Evolutionary conservation across 1,140 invertebrate genomes (phyloP).

Genomic region (Drosophila seguyi): DNA sequence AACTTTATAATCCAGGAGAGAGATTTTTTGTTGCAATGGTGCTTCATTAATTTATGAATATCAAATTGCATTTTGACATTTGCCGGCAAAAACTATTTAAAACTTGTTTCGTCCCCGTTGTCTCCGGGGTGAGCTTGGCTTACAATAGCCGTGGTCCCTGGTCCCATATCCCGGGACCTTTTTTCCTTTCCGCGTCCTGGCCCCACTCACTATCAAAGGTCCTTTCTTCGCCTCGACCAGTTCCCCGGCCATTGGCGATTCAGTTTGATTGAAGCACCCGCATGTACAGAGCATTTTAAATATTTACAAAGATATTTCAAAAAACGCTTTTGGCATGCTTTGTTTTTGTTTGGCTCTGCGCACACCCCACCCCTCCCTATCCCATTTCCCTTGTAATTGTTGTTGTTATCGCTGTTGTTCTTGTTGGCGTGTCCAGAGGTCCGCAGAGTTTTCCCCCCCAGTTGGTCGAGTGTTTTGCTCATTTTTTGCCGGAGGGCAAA

Average conservation of each 20-base stretch:
- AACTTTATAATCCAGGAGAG: constrained; percentile 58
- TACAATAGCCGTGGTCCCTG: constrained; percentile 29
- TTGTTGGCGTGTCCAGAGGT: constrained; percentile 45
- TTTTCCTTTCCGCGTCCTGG: constrained; percentile 1
- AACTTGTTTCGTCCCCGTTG: constrained; percentile 55
- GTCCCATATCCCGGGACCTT: constrained; percentile 22
- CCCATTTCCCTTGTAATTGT: constrained; percentile 44
- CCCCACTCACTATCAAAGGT: constrained; percentile 18
- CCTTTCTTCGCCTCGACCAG: constrained; percentile 25
- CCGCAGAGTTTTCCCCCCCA: constrained; percentile 37
- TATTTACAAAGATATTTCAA: constrained; percentile 84
- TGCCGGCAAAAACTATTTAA: constrained; percentile 80
- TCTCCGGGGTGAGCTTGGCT: constrained; percentile 2
- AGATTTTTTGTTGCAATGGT: constrained; percentile 62
- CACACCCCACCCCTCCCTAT: not conserved
- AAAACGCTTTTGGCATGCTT: constrained; percentile 81
- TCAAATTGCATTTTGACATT: constrained; percentile 79
- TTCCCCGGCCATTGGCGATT: constrained; percentile 49
- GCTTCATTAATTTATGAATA: constrained; percentile 83
- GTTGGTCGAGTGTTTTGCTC: constrained; percentile 71
- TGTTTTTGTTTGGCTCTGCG: constrained; percentile 39
- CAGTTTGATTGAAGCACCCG: constrained; percentile 81
- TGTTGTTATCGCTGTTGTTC: constrained; percentile 22
- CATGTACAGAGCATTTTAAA: constrained; percentile 82
- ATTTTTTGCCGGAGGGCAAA: constrained; percentile 57